These are phyloP conservation scores for Paelopatides confundens DNA, from an alignment of 53 echinoderm and acorn worm species.

Conservation along the genomic window DNA sequence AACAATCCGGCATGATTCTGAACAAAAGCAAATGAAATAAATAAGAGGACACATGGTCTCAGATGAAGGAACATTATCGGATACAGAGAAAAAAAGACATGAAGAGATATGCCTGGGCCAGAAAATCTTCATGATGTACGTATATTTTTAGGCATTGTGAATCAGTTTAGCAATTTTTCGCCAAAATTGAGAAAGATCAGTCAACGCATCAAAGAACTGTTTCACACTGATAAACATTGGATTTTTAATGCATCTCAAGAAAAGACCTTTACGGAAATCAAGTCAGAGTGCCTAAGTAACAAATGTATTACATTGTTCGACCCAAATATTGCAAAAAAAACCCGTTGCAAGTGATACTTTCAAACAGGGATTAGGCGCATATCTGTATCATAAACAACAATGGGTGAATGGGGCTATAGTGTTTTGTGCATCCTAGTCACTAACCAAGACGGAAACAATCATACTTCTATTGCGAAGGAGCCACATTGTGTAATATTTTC, in stretches of 20 bases:
- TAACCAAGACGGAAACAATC: constrained; percentile 54
- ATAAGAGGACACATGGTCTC: constrained; percentile 49
- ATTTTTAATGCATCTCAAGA: constrained; percentile 55
- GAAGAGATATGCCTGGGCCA: constrained; percentile 34
- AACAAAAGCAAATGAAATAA: constrained; percentile 58
- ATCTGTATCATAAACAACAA: constrained; percentile 54
- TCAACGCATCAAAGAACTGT: constrained; percentile 61
- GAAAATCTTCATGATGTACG: constrained; percentile 60
- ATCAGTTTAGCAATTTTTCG: constrained; percentile 70
- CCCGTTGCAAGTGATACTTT: constrained; percentile 73
- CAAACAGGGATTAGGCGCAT: constrained; percentile 60
- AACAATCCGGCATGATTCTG: constrained; percentile 39
- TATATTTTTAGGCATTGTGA: constrained; percentile 66
- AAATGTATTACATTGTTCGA: constrained; percentile 55
- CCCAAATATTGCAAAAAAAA: constrained; percentile 54
- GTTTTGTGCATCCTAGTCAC: constrained; percentile 60
- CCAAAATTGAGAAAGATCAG: constrained; percentile 53
- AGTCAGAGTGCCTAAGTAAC: constrained; percentile 25
- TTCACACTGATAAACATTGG: constrained; percentile 58
- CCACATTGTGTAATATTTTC: constrained; percentile 46
- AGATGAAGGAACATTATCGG: constrained; percentile 32
- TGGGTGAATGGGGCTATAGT: constrained; percentile 57
- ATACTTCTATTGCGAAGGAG: constrained; percentile 72
- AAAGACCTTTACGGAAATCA: constrained; percentile 48
- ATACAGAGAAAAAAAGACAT: constrained; percentile 39